These are phyloP conservation scores for Drosophila antonietae DNA, from an alignment of 2,888 invertebrate species.

Conservation along the genomic window DNA sequence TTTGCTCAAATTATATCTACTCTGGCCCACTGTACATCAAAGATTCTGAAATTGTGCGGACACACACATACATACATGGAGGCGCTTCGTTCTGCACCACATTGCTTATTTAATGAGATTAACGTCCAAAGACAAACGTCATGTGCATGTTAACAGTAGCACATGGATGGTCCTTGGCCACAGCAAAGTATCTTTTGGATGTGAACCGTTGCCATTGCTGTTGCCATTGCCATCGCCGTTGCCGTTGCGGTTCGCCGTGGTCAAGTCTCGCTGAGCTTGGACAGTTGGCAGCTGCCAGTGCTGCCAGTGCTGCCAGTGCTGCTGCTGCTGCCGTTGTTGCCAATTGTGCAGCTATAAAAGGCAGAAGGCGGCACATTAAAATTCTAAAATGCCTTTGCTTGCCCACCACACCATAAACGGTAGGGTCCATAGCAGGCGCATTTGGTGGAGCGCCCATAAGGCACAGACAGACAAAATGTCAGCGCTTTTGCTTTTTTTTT, in stretches of 20 bases:
- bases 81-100: constrained; percentile 60
- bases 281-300: constrained; percentile 68
- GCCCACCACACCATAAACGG: constrained; percentile 62
- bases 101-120: constrained; percentile 83
- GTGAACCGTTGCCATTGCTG: constrained; percentile 34
- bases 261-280: constrained; percentile 37
- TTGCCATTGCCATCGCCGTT: constrained; percentile 8
- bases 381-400: constrained; percentile 77
- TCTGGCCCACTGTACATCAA: constrained; percentile 34
- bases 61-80: constrained; percentile 5
- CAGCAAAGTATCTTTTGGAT: constrained; percentile 60
- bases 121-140: constrained; percentile 83
- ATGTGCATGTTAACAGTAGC: constrained; percentile 77
- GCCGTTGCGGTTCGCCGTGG: constrained; percentile 43
- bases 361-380: constrained; percentile 78
- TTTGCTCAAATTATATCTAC: not conserved
- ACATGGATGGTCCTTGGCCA: constrained; percentile 35
- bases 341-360: constrained; percentile 75
- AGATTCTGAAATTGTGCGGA: constrained; percentile 37
- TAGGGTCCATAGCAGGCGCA: constrained; percentile 32
- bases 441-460: constrained; percentile 1
- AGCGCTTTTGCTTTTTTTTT: constrained; percentile 41
- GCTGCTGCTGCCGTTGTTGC: constrained; percentile 40
- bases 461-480: constrained; percentile 47
- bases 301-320: constrained; percentile 13